Base-by-base conservation (phyloP, 2,113 vertebrate genomes). In the Mobula hypostoma region DNA sequence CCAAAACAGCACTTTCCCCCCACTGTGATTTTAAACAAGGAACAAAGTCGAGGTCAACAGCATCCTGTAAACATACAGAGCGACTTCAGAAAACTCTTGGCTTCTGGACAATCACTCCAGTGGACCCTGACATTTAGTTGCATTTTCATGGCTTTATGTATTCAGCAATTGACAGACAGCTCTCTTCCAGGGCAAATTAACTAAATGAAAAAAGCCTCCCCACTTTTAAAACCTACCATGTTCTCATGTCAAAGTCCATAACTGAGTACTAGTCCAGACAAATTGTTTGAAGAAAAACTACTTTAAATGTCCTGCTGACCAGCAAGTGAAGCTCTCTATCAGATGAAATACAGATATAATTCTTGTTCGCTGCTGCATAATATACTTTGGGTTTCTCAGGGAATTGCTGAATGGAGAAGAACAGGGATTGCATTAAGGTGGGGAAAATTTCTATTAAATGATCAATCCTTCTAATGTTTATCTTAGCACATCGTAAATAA, bases 391-490 rank as follows among this genome's bases (percentile, higher is more conserved):
- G 85, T 66, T 29, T 29, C 15, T 66, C 36, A 6, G 85, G 85
- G n/a, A 88, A 88, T 24, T 19, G 61, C 4, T 19, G 5, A 32
- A 72, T 72, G 58, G 40, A 66, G 56, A 63, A 88, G 66, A 32
- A 11, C 3, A 87, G 29, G 83, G 56, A 61, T 87, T 87, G 29
- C n/a, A 88, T 32, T 66, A 5, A 15, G 85, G 15, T 72, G 70
- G 5, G 0, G 29, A 29, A 15, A 63, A 29, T 88, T n/a, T 27
- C 27, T 63, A 14, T n/a, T 66, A 88, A 66, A n/a, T n/a, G 91
- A 74, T 74, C 68, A 93, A 93, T 92, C 90, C 68, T 70, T 93
- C 66, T 9, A 9, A 74, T 48, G 91, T 27, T 68, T 74, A 93
- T 14, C 40, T 93, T 93, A 36, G 9, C 24, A 24, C 5, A 88